These are phyloP conservation scores for Montifringilla adamsi DNA, from an alignment of 2,113 vertebrate species.

Conservation along the genomic window DNA sequence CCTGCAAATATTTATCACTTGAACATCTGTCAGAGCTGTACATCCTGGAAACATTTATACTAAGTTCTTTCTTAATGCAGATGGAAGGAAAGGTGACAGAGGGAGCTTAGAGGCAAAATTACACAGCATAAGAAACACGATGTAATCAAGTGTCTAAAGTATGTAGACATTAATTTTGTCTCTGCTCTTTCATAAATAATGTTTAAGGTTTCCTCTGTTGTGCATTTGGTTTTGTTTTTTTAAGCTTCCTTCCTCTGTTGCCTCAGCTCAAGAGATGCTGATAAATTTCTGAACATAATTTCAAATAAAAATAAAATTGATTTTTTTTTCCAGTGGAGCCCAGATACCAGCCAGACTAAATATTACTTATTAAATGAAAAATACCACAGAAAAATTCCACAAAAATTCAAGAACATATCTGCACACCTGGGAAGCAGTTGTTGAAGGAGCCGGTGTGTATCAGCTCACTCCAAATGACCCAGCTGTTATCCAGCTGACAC, in stretches of 20 bases:
- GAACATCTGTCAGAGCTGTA: background rate
- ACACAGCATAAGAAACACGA: background rate
- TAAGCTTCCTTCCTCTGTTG: background rate
- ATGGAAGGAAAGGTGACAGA: background rate
- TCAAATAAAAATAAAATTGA: background rate
- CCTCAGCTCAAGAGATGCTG: background rate
- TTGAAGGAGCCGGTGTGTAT: background rate
- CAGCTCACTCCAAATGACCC: background rate
- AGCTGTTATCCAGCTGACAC: background rate
- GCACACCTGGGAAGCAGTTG: background rate
- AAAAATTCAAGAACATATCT: background rate
- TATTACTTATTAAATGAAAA: background rate
- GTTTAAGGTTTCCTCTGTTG: background rate
- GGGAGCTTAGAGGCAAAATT: background rate
- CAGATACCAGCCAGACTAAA: background rate
- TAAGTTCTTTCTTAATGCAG: background rate
- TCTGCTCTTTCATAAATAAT: background rate
- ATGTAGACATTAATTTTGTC: background rate
- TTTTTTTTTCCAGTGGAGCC: background rate
- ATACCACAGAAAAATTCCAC: background rate
- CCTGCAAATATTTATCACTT: slow-evolving; percentile 29
- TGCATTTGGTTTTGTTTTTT: background rate
- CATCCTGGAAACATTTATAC: background rate
- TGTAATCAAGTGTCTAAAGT: background rate
- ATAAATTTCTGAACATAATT: background rate